Conservation (phyloP, 53 echinoderm and acorn worm species). For the Patiria pectinifera region DNA sequence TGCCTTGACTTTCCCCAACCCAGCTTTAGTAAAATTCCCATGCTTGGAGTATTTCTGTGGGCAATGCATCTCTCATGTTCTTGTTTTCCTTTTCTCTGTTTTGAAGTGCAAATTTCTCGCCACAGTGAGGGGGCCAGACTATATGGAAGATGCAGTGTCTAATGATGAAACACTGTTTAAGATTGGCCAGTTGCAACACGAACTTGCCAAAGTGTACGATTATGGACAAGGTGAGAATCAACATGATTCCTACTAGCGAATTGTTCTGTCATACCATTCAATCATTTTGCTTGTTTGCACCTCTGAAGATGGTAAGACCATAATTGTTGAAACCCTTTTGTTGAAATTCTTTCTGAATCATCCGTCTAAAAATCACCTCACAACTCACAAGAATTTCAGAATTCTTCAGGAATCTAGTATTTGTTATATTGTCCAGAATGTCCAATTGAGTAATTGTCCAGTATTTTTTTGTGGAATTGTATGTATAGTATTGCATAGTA, state of each 20-base stretch:
- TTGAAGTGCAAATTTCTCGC: slow-evolving; percentile 78
- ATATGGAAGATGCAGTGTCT: slow-evolving; percentile 71
- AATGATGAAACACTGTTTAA: slow-evolving; percentile 64
- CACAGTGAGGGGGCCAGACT: slow-evolving; percentile 79
- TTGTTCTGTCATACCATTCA: too few species aligned
- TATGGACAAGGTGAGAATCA: slow-evolving; percentile 83
- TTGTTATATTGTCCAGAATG: too few species aligned
- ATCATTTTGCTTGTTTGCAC: background rate
- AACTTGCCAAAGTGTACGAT: slow-evolving; percentile 82
- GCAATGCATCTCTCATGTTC: background rate
- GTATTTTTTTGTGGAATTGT: too few species aligned
- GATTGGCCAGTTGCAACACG: slow-evolving; percentile 61
- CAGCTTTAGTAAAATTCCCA: background rate
- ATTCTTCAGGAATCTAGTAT: too few species aligned
- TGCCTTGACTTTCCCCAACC: too few species aligned
- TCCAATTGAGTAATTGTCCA: too few species aligned
- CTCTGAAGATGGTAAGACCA: background rate
- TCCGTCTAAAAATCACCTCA: too few species aligned
- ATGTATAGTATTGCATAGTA: too few species aligned
- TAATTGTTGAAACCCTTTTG: too few species aligned
- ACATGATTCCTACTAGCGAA: background rate
- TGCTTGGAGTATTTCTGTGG: background rate
- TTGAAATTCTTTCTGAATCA: too few species aligned
- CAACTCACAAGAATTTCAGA: too few species aligned
- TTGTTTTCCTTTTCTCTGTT: background rate